Evolutionary conservation across 2,888 invertebrate genomes (phyloP), one percentile per base, ranked within the genome.

Genomic region (Chirona hameri): DNA sequence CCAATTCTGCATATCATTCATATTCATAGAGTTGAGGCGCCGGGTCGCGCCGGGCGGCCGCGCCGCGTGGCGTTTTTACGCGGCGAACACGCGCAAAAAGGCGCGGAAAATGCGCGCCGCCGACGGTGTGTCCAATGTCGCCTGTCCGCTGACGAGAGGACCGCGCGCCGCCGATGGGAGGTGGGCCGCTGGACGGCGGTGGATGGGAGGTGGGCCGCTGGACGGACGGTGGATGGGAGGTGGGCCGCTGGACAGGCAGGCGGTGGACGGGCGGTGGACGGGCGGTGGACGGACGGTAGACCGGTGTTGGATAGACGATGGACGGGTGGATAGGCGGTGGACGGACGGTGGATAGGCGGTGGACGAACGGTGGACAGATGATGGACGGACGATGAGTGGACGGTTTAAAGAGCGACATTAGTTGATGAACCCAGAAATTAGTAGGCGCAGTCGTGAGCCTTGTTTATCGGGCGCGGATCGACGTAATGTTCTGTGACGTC

Each of bases 1-100:
- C 76, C 76, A 46, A 76, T 76, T 76, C 76, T 76, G 76, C 76
- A 76, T 76, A 76, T 76, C 76, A 76, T 76, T 76, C 76, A 76
- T 76, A 76, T 76, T 76, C 76, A 76, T 76, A 76, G 76, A 76
- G 24, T 46, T 0, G 31, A 24, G 76, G 24, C 76, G 76, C 76
- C 14, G 31, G 4, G 39, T 7, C 39, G 21, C 46, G 39, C 39
- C 39, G 39, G 76, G 76, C 21, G 39, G 76, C 39, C 24, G 76
- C 65, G 24, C 21, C 24, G 76, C 39, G 76, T 39, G 76, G 39
- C 24, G 9, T 76, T 76, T 76, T 76, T 76, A 27, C 27, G 27
- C 27, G 27, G 69, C 46, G 5, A 4, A 24, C 24, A 39, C 18
- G 14, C 39, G 46, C 46, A 76, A 76, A 76, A 76, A 46, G 18